Percentiles rank a stretch among this genome's conserved stretches.
These are phyloP conservation scores for Odobenus rosmarus DNA, from an alignment of 2,113 vertebrate genomes.

Conservation along the genomic window DNA sequence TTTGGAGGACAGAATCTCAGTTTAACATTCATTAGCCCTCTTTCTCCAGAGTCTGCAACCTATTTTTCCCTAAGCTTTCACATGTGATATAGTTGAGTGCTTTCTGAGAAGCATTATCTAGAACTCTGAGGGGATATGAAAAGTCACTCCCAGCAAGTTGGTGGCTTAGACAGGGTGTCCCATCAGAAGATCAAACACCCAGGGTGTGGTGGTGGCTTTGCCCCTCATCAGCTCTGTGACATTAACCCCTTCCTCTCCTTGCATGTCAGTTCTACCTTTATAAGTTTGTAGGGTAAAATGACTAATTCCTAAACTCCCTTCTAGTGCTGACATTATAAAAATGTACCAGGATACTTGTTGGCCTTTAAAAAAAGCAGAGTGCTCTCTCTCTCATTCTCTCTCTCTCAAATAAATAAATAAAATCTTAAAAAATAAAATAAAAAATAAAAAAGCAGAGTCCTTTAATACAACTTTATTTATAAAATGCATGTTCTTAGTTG, in stretches of 20 bases:
- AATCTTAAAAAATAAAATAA: too few relatives aligned
- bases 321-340: conserved; percentile 28
- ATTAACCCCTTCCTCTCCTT: conserved; percentile 2
- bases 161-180: neutral
- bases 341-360: neutral
- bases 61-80: neutral
- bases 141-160: neutral
- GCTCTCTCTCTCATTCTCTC: too few relatives aligned
- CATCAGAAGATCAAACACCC: neutral
- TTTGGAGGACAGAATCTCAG: neutral
- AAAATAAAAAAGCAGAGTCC: neutral
- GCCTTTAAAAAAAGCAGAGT: neutral
- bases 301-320: neutral
- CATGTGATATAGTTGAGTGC: neutral
- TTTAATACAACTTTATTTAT: conserved; percentile 21
- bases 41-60: neutral
- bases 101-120: neutral
- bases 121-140: neutral
- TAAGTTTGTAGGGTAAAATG: neutral
- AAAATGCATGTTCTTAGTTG: conserved; percentile 8
- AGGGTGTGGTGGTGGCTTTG: neutral
- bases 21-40: neutral
- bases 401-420: too few relatives aligned
- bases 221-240: neutral
- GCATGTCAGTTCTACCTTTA: neutral